Evolutionary conservation across 1,140 invertebrate genomes (phyloP).

Genomic region (roundworm (Caenorhabditis elegans)): WBcel235 BX284602.5:11960501-11961000

Average conservation of each 20-base stretch:
- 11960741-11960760: background rate
- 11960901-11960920: slow-evolving; percentile 25
- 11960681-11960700: background rate
- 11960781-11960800: background rate
- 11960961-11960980: background rate
- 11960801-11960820: background rate
- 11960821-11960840: background rate
- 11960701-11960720: background rate
- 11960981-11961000: too few relatives aligned
- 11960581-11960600: too few relatives aligned
- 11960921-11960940: slow-evolving; percentile 30
- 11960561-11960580: background rate
- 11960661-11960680: background rate
- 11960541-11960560: background rate
- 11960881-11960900: background rate
- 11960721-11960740: background rate
- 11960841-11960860: background rate
- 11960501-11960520: slow-evolving; percentile 22
- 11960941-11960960: slow-evolving; percentile 9
- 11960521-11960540: background rate
- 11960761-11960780: too few relatives aligned
- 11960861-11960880: background rate
- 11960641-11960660: background rate
- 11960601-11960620: background rate
- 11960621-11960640: background rate